These are phyloP conservation scores for Elephantulus edwardii DNA, from an alignment of 2,113 vertebrate genomes.

Conservation along the genomic window DNA sequence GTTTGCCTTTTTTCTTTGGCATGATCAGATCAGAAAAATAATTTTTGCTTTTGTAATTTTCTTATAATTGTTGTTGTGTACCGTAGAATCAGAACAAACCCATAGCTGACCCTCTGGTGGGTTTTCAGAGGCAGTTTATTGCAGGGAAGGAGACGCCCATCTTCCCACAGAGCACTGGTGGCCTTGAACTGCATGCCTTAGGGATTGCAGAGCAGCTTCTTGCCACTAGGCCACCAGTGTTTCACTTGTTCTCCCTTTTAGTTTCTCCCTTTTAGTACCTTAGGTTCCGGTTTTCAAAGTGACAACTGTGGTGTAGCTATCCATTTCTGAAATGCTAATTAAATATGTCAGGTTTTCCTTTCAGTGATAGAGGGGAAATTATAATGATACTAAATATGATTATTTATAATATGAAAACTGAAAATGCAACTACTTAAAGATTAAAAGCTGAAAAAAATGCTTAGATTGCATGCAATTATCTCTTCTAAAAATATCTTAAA, in stretches of 20 bases:
- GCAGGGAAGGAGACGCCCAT: no score
- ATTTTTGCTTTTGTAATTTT: background rate
- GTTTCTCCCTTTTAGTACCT: background rate
- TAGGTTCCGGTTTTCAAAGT: background rate
- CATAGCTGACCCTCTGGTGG: no score
- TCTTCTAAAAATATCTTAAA: background rate
- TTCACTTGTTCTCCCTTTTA: background rate
- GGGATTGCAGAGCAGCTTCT: no score
- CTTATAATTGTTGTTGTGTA: no score
- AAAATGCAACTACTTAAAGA: background rate
- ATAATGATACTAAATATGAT: background rate
- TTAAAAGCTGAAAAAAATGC: constrained; percentile 1
- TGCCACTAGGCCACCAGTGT: no score
- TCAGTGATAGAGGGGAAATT: background rate
- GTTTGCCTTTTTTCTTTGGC: no score
- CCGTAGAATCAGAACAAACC: no score
- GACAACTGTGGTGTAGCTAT: no score
- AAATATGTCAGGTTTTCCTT: background rate
- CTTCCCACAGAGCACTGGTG: no score
- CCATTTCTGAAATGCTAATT: background rate
- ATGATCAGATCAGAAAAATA: background rate
- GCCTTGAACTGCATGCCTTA: no score
- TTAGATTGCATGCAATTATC: background rate
- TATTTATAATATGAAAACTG: background rate
- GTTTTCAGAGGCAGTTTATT: no score